Percentiles rank a stretch among this genome's conserved stretches.
These are phyloP conservation scores for Catostomus latipinnis DNA, from an alignment of 2,797 vertebrate species.

Conservation along the genomic window DNA sequence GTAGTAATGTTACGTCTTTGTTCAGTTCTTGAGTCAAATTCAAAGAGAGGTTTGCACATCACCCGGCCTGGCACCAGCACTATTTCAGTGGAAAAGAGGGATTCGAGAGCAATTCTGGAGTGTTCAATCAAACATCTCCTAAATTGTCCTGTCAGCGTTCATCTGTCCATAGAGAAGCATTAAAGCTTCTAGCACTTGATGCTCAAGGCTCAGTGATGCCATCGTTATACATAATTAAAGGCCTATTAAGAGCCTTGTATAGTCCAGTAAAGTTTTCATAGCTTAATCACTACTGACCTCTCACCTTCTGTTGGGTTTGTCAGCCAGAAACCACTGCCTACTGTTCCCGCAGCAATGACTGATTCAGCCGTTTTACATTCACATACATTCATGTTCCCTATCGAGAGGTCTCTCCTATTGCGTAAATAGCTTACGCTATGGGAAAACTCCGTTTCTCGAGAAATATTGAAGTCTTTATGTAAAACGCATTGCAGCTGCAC, in stretches of 20 bases:
- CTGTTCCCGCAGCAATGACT: neutral
- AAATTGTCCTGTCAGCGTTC: slow-evolving; percentile 9
- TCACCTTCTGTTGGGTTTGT: neutral
- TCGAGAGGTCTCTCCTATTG: too few species aligned
- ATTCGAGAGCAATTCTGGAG: too few species aligned
- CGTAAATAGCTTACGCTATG: too few species aligned
- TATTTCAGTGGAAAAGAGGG: too few species aligned
- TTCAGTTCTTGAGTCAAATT: too few species aligned
- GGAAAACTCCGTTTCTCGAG: too few species aligned
- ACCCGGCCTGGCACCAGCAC: too few species aligned
- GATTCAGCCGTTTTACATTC: slow-evolving; percentile 1
- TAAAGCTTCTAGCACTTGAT: neutral
- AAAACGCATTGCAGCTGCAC: too few species aligned
- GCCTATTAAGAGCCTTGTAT: slow-evolving; percentile 21
- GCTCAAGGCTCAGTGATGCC: neutral
- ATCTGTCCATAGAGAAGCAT: slow-evolving; percentile 22
- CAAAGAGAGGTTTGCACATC: too few species aligned
- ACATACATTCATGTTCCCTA: neutral
- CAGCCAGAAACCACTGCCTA: neutral
- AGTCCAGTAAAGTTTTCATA: slow-evolving; percentile 33
- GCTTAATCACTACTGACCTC: slow-evolving; percentile 25
- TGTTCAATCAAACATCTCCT: neutral
- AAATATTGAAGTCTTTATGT: too few species aligned
- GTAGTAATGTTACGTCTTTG: too few species aligned
- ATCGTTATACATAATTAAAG: slow-evolving; percentile 24